phyloP scores from a whole-genome alignment of 2,888 invertebrate species.

The Drosophila multiciliata region DNA sequence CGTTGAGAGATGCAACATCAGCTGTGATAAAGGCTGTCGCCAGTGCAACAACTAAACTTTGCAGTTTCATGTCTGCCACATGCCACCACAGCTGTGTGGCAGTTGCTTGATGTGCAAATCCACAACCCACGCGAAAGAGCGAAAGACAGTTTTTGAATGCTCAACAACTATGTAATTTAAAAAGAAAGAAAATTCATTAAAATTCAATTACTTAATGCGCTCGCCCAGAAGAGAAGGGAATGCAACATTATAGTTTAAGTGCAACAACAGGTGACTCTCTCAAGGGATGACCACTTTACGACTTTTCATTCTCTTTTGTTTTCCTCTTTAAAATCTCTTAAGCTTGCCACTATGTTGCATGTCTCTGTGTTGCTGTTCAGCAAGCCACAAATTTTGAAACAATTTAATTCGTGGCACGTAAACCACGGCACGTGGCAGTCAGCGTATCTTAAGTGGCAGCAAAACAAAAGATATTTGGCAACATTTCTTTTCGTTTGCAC shows the following conservation, averaged over 20 bases:
- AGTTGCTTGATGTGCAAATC: conserved; percentile 54
- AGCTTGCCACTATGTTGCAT: conserved; percentile 23
- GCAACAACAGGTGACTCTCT: conserved; percentile 42
- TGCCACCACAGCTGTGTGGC: conserved; percentile 36
- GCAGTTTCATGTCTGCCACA: conserved; percentile 59
- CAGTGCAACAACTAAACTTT: conserved; percentile 47
- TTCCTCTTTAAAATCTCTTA: conserved; percentile 31
- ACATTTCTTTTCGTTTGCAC: not conserved
- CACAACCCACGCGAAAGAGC: conserved; percentile 44
- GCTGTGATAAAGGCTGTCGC: conserved; percentile 49
- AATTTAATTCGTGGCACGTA: conserved; percentile 43
- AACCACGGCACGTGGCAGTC: conserved; percentile 52
- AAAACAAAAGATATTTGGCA: conserved; percentile 5
- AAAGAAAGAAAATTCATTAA: conserved; percentile 62
- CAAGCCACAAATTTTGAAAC: conserved; percentile 22
- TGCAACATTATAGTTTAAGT: conserved; percentile 37
- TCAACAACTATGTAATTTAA: conserved; percentile 55
- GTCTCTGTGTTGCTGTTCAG: conserved; percentile 18
- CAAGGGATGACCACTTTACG: conserved; percentile 31
- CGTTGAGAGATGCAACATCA: conserved; percentile 35
- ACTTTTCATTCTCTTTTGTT: conserved; percentile 18
- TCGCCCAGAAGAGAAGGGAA: conserved; percentile 35
- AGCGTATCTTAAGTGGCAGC: conserved; percentile 43
- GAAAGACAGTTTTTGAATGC: conserved; percentile 57
- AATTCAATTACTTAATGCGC: conserved; percentile 67